Base-by-base conservation (phyloP, 2,797 vertebrate genomes). In the Gallinago stenura region DNA sequence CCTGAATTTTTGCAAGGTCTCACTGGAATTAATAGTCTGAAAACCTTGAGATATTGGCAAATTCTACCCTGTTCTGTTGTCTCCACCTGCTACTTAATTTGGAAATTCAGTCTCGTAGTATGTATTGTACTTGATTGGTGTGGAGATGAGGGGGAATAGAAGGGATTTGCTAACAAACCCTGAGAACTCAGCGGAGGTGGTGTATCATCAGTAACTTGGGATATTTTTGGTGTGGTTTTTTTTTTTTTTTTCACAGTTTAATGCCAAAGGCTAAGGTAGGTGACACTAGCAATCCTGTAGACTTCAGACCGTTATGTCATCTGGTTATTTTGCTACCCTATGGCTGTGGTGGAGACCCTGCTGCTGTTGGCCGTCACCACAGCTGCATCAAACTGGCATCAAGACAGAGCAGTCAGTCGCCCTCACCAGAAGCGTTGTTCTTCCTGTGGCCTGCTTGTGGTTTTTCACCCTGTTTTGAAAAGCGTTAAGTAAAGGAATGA, bases 321-420 rank as follows among this genome's bases (percentile, higher is more conserved):
- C 10, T 0, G 1, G 9, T 71, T 80, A 5, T 54, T 75, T 78
- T 70, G n/a, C 41, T 65, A 7, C 22, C 0, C 8, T 39, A 1
- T 0, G 2, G 51, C 45, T 43, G 33, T 70, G 43, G 35, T 54
- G 37, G 43, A 10, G 11, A 4, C 9, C 37, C 15, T 87, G 56
- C 35, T 50, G 22, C 82, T 89, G 10, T 54, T 87, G 73, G 10
- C 61, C 65, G 12, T 33, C 28, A 31, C 39, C 43, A 39, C 39
- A 33, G 48, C 3, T 16, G 33, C 35, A 43, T 77, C 35, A 85
- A 28, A 39, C 33, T 39, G 35, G 19, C 2, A 3, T 61, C 28
- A 30, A n/a, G 25, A 18, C 12, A 25, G 22, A 54, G 46, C 41
- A 69, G 51, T 37, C 41, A 61, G 46, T 37, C 8, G 1, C 33